These are phyloP conservation scores for Hydrozoanthus gracilis DNA, from an alignment of 92 coral and sea anemone genomes.

Conservation along the genomic window DNA sequence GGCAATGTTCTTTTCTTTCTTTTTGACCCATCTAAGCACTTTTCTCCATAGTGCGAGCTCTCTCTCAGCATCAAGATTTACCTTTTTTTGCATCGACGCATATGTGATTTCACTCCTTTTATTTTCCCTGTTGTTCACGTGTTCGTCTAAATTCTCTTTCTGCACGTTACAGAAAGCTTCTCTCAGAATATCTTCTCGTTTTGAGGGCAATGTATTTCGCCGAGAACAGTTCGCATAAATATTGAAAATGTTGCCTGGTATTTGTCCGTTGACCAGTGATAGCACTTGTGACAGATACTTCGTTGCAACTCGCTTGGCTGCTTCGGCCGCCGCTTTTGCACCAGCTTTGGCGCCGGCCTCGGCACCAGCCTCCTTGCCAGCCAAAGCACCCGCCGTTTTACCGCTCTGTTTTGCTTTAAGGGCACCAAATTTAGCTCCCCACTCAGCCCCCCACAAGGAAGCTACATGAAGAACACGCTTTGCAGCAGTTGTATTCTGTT, in stretches of 20 bases:
- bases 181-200: conserved; percentile 41
- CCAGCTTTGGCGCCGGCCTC: conserved; percentile 34
- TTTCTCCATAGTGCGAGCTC: conserved; percentile 35
- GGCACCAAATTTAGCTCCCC: conserved; percentile 43
- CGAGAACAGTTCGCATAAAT: conserved; percentile 41
- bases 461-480: neutral
- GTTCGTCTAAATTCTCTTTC: neutral
- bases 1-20: neutral
- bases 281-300: conserved; percentile 33
- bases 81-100: neutral
- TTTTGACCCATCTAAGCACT: conserved; percentile 14
- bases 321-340: conserved; percentile 30
- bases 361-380: conserved; percentile 28
- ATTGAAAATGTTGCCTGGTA: conserved; percentile 30
- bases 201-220: neutral
- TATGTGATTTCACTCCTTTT: neutral
- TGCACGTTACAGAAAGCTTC: conserved; percentile 36
- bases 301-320: conserved; percentile 25
- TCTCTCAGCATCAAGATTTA: neutral
- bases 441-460: conserved; percentile 23
- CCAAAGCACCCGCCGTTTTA: conserved; percentile 33
- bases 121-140: neutral
- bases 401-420: conserved; percentile 30
- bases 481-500: conserved; percentile 28
- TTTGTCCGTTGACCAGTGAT: conserved; percentile 20